Evolutionary conservation across 2,797 vertebrate species (phyloP), one percentile per base, ranked within the genome.

Genomic region (Furcifer pardalis): DNA sequence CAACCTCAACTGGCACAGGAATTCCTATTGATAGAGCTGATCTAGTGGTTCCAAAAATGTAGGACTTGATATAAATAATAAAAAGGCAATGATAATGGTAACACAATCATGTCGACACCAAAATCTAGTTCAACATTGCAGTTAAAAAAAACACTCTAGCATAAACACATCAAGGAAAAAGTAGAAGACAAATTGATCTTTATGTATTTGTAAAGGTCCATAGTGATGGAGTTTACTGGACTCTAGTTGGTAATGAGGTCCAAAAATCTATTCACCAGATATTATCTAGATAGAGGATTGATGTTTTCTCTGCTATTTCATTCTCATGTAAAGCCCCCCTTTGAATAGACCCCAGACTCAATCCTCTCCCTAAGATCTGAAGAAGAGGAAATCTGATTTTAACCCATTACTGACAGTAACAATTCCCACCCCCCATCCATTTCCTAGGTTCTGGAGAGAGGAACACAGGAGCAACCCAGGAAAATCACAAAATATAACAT

Each of bases 401-500:
- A 35, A 79, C 25, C 15, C 32, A 49, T 74, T 27, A 2, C 5
- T 77, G 21, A 8, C 32, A 40, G 15, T 62, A 27, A 37, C 23
- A 35, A 8, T 7, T 73, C 59, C 25, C n/a, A 49, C 25, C 10
- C 35, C 19, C n/a, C 35, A 6, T 32, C 44, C 35, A 13, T 6
- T 63, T n/a, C 35, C n/a, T 25, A n/a, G 21, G 17, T 1, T 78
- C 30, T 19, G 37, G 69, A 66, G 37, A 68, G 49, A 35, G 40
- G 12, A 30, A 44, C 42, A 46, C 8, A 68, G 35, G 19, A 79
- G 73, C 27, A 25, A 21, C 35, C 44, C 27, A 74, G 46, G 49
- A 84, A 44, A 71, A 46, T 7, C 4, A 42, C 66, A 84, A 73
- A 81, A 81, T 81, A 81, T 76, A 62, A 85, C 72, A 81, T 81